Conservation (phyloP, 2,888 invertebrate genomes). For the Allolobophora icterica region DNA sequence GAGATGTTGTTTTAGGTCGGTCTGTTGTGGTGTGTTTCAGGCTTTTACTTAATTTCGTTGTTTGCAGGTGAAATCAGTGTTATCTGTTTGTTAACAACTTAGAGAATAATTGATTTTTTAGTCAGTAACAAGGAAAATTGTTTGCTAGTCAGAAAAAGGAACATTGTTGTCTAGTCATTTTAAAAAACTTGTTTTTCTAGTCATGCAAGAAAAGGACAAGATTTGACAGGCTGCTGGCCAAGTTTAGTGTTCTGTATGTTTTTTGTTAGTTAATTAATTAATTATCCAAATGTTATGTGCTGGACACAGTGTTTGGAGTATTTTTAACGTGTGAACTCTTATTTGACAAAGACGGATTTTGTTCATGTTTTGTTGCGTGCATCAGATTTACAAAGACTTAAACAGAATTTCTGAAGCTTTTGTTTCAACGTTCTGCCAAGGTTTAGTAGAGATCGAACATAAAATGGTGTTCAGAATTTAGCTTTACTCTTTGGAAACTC, state of each 20-base stretch:
- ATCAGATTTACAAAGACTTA: not conserved
- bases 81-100: not conserved
- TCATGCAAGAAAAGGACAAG: not conserved
- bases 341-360: not conserved
- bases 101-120: too few species aligned
- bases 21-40: not conserved
- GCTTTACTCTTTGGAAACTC: not conserved
- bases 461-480: not conserved
- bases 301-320: constrained; percentile 17
- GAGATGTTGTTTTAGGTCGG: too few species aligned
- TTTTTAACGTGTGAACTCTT: not conserved
- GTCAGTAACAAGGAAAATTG: too few species aligned
- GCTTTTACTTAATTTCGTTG: too few species aligned
- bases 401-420: not conserved
- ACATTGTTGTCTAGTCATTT: not conserved
- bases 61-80: not conserved
- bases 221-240: not conserved
- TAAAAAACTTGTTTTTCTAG: not conserved
- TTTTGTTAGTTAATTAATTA: not conserved
- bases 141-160: not conserved
- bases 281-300: constrained; percentile 3
- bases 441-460: not conserved
- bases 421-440: not conserved
- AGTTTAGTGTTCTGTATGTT: not conserved
- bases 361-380: not conserved